Evolutionary conservation across 2,888 invertebrate species (phyloP).

Genomic region (Ennomos quercinarius): DNA sequence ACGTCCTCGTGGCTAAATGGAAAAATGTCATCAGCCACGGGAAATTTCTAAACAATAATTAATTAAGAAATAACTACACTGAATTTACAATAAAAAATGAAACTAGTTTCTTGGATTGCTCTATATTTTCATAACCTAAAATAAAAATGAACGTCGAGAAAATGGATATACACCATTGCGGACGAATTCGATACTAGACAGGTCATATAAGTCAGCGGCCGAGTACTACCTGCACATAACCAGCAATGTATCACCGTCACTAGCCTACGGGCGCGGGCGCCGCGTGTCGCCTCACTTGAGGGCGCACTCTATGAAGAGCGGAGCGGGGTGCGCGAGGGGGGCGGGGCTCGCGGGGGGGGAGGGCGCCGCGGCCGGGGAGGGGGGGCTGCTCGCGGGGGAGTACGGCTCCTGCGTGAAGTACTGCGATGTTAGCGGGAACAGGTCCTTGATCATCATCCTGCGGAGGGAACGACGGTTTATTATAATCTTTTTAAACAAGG

Average conservation of each 20-base stretch:
- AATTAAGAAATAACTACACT: no score
- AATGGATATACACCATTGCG: no score
- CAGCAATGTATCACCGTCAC: slow-evolving; percentile 15
- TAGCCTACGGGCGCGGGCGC: not conserved
- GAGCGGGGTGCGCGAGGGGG: slow-evolving; percentile 39
- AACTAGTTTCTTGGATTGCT: no score
- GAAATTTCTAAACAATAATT: no score
- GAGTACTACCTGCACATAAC: not conserved
- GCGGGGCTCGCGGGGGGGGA: slow-evolving; percentile 34
- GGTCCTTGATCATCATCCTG: slow-evolving; percentile 86
- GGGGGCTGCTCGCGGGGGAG: slow-evolving; percentile 39
- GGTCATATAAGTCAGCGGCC: slow-evolving; percentile 22
- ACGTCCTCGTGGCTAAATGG: no score
- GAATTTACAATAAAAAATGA: no score
- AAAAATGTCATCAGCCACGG: no score
- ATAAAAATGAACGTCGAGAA: no score
- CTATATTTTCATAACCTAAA: no score
- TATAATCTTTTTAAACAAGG: no score
- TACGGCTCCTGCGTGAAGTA: slow-evolving; percentile 63
- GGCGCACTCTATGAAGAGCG: slow-evolving; percentile 78
- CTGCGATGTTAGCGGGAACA: slow-evolving; percentile 85
- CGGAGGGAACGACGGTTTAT: no score
- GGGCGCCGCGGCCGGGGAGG: slow-evolving; percentile 30
- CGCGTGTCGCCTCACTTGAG: slow-evolving; percentile 69
- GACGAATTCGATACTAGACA: not conserved